A percentile compares a stretch with the other conserved stretches of the same genome.
These are phyloP conservation scores for Coccyzus lansbergi DNA, from an alignment of 2,797 vertebrate genomes.

Conservation along the genomic window DNA sequence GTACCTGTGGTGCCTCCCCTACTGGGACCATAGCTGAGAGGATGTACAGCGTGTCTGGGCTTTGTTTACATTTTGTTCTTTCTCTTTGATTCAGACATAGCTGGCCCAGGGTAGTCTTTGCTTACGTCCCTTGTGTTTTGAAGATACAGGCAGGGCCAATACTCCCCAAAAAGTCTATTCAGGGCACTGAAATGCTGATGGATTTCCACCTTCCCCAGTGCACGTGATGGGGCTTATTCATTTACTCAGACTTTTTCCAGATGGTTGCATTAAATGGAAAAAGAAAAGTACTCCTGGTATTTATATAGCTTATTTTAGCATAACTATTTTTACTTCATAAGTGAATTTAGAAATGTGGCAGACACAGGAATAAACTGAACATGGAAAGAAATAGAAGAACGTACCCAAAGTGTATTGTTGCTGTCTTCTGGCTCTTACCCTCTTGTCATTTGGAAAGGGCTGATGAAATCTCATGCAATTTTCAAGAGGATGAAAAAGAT, in stretches of 20 bases:
- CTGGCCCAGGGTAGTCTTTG: neutral
- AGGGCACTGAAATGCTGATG: neutral
- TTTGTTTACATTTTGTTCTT: neutral
- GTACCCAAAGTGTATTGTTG: neutral
- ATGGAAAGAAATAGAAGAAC: neutral
- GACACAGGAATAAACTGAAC: neutral
- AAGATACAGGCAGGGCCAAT: neutral
- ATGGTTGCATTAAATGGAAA: neutral
- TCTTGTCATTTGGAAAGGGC: neutral
- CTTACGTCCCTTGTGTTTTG: neutral
- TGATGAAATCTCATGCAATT: neutral
- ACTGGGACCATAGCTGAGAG: neutral
- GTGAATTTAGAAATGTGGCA: neutral
- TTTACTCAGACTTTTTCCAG: neutral
- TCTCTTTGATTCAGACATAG: neutral
- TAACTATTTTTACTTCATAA: neutral
- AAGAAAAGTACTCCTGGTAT: neutral
- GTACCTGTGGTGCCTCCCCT: neutral
- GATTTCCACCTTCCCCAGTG: neutral
- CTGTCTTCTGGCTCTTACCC: neutral
- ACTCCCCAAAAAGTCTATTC: neutral
- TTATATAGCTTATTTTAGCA: neutral
- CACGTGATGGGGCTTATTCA: neutral
- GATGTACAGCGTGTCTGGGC: neutral
- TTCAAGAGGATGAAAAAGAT: neutral